Base-by-base conservation (phyloP, 1,140 invertebrate species). In the Thereuonema tuberculata region DNA sequence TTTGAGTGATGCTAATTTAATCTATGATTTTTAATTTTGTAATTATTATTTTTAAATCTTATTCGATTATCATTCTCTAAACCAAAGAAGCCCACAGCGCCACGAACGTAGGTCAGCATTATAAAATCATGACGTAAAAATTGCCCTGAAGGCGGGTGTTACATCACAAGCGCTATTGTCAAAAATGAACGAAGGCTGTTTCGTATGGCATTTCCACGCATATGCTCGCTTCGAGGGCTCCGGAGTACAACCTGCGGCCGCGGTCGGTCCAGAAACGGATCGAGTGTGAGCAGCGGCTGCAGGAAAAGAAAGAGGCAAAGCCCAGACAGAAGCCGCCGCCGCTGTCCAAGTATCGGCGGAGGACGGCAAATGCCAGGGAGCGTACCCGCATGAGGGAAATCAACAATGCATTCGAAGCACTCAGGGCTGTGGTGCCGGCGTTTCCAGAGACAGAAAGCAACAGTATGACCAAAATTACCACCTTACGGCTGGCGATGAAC, bases 331-430 rank as follows among this genome's bases (percentile, higher is more conserved):
- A 84, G 71, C 81, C 88, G 2, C 81, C 88, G 49, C 89, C 89
- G 1, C 76, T 93, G 60, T 89, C 86, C 75, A 93, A 92, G 72
- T 93, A 93, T 72, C 74, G 89, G 23, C 77, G 89, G 62, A 88
- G 88, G 75, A 90, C 88, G 1, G 89, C 89, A 1, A 93, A 93
- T 76, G 87, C 88, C 0, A 72, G 89, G 2, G 89, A 93, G 72
- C 70, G 89, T 27, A 83, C 80, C 56, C 75, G 89, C 53, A 93
- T 93, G 89, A 76, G 84, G 56, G 88, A 93, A 70, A 92, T 93
- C 62, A 92, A 93, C 73, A 77, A 81, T 50, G 89, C 88, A 0
- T 93, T 92, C 73, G 87, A 91, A 71, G 77, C 80, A 1, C 75
- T 93, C 0, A 77, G 86, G 23, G 77, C 79, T 43, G 85, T 82